Base-by-base conservation (phyloP, 2,888 invertebrate species). In the Heteromyza rotundicornis region DNA sequence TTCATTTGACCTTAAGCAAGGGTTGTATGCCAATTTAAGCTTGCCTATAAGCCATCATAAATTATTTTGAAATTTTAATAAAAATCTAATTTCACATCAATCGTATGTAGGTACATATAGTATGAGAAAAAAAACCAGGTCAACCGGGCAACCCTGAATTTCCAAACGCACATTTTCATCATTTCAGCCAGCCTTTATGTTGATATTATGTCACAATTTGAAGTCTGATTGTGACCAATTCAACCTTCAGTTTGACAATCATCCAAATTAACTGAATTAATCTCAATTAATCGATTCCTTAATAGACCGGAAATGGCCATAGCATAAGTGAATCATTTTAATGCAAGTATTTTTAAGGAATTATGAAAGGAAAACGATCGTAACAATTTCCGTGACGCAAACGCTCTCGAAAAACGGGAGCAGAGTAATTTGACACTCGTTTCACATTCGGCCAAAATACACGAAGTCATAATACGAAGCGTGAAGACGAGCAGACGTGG, bases 401-500 rank as follows among this genome's bases (percentile, higher is more conserved):
- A 40, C 40, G 40, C n/a, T 7, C 40, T 27, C 40, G n/a, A n/a
- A 40, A n/a, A 32, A n/a, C 12, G 40, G n/a, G 40, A 40, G 47
- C 22, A 27, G 69, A 68, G 77, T 76, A 77, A 77, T 74, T 64
- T 71, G 77, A 77, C 75, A 77, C 77, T 74, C 73, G 75, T 73
- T 70, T 65, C 63, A 59, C 47, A n/a, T 14, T 40, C 40, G 14
- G 14, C 16, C 2, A 40, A 40, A 40, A n/a, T 40, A 14, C 40
- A 40, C 40, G 40, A 10, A 10, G 40, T n/a, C 12, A n/a, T 10
- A 23, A 27, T 27, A 27, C 5, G 27, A 7, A 27, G 5, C 10
- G 7, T 5, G 27, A 27, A 27, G 10, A 27, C 10, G 27, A 57
- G 58, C 47, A 54, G 23, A 14, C 20, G 22, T 47, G 40, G 2